Conservation (phyloP, 2,113 vertebrate species). For the Monopterus albus region DNA sequence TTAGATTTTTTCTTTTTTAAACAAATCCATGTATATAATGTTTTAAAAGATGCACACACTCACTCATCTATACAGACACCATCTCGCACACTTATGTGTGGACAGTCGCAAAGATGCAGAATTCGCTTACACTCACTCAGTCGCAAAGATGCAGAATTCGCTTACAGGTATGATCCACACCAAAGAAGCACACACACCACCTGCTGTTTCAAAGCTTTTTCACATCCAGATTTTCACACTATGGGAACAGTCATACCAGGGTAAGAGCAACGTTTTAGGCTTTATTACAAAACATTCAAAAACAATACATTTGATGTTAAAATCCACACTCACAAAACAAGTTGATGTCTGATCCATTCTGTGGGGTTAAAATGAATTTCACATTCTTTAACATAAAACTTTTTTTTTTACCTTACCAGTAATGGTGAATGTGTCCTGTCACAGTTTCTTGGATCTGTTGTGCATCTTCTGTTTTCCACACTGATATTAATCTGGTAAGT, state of each 20-base stretch:
- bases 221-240: too few species aligned
- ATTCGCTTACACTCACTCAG: too few species aligned
- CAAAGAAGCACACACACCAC: too few species aligned
- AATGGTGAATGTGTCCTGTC: slow-evolving; percentile 4
- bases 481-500: not conserved
- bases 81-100: too few species aligned
- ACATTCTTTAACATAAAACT: not conserved
- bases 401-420: not conserved
- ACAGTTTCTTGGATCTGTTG: not conserved
- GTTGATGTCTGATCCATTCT: slow-evolving; percentile 49
- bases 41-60: too few species aligned
- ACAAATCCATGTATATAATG: too few species aligned
- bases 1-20: too few species aligned
- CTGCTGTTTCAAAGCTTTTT: too few species aligned
- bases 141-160: too few species aligned
- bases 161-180: too few species aligned
- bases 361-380: slow-evolving; percentile 4
- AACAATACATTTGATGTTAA: slow-evolving; percentile 49
- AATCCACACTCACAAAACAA: slow-evolving; percentile 48
- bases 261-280: slow-evolving; percentile 5
- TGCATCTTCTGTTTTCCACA: slow-evolving; percentile 7
- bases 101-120: too few species aligned
- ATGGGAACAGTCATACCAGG: not conserved
- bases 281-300: slow-evolving; percentile 74
- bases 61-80: too few species aligned